Percentiles rank a stretch among this genome's conserved stretches.
phyloP scores from a whole-genome alignment of 35 echinoderm and acorn worm genomes.

The Heliocidaris erythrogramma region DNA sequence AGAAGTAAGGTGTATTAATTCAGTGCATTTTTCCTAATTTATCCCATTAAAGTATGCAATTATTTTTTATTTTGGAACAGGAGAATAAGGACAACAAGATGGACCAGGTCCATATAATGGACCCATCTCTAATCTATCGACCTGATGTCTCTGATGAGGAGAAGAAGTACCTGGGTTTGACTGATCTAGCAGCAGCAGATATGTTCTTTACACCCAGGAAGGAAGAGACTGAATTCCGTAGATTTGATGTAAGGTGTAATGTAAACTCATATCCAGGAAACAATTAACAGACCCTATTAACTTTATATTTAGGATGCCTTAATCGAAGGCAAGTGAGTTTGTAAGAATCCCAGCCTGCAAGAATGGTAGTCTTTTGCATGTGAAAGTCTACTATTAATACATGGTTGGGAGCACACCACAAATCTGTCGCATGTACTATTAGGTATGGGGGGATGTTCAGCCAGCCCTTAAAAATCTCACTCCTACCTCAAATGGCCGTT shows the following conservation, averaged over 20 bases:
- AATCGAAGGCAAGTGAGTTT: neutral
- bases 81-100: constrained; percentile 22
- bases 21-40: neutral
- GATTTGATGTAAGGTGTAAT: constrained; percentile 11
- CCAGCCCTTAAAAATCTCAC: too few relatives aligned
- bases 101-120: constrained; percentile 67
- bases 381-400: too few relatives aligned
- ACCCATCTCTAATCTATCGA: constrained; percentile 83
- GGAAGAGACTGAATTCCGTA: neutral
- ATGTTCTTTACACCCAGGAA: constrained; percentile 8
- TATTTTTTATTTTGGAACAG: neutral
- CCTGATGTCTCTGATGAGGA: constrained; percentile 72
- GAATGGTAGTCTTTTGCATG: neutral
- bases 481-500: too few relatives aligned
- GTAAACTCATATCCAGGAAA: neutral
- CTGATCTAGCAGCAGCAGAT: neutral
- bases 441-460: too few relatives aligned
- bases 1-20: neutral
- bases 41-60: too few relatives aligned
- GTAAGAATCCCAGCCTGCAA: neutral
- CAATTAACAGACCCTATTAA: neutral
- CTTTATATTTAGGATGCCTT: too few relatives aligned
- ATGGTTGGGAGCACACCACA: too few relatives aligned
- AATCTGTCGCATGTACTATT: too few relatives aligned
- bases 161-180: constrained; percentile 56